Evolutionary conservation across 2,113 vertebrate species (phyloP).

Genomic region (Columba janthina): DNA sequence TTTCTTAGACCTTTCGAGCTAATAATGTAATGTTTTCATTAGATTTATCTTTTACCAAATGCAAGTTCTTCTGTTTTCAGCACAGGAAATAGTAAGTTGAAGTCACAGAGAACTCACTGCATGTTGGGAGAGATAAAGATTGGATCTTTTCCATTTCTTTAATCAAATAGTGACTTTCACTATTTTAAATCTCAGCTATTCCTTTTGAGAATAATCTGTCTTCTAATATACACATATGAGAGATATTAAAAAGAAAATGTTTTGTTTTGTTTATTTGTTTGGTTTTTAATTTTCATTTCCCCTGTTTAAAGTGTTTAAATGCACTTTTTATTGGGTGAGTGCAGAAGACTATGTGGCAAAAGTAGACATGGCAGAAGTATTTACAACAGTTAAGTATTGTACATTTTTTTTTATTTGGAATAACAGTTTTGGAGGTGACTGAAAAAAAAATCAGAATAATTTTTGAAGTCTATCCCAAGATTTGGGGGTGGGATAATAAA

Average conservation of each 20-base stretch:
- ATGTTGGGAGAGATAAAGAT: neutral
- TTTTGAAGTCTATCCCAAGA: neutral
- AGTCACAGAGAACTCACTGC: neutral
- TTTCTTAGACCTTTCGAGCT: neutral
- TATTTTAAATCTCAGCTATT: neutral
- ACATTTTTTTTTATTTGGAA: neutral
- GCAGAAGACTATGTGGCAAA: neutral
- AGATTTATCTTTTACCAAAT: neutral
- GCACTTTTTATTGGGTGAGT: neutral
- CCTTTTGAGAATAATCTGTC: neutral
- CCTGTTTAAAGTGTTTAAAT: neutral
- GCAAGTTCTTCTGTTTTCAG: neutral
- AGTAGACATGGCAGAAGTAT: neutral
- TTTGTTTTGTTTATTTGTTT: neutral
- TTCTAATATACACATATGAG: neutral
- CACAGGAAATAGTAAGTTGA: neutral
- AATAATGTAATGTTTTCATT: neutral
- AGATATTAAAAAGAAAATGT: neutral
- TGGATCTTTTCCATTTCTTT: neutral
- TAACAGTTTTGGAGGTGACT: neutral
- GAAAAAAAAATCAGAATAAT: neutral
- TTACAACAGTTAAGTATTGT: neutral
- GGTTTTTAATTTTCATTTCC: neutral
- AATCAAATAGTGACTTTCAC: neutral
- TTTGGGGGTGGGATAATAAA: neutral